These are phyloP conservation scores for Apostichopus japonicus DNA, from an alignment of 35 echinoderm and acorn worm species.

Conservation along the genomic window DNA sequence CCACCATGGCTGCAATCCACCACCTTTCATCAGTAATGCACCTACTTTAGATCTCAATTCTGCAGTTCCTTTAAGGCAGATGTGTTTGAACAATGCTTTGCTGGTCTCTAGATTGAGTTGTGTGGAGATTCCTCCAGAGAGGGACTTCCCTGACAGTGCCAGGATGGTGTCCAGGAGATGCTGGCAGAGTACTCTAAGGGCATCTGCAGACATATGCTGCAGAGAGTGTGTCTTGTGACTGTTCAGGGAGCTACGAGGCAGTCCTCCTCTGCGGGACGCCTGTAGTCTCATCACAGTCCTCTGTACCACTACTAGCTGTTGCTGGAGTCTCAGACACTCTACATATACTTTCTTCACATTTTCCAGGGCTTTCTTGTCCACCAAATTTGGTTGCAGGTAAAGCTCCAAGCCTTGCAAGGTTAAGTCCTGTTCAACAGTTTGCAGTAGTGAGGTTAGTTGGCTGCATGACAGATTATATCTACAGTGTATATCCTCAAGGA, in stretches of 20 bases:
- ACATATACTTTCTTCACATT: constrained; percentile 25
- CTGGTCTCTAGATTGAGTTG: constrained; percentile 74
- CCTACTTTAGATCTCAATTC: constrained; percentile 70
- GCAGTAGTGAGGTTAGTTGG: constrained; percentile 72
- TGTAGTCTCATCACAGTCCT: constrained; percentile 73
- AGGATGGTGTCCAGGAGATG: constrained; percentile 84
- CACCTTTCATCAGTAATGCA: constrained; percentile 77
- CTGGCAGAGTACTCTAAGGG: constrained; percentile 79
- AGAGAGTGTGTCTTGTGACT: constrained; percentile 50
- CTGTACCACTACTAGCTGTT: constrained; percentile 77
- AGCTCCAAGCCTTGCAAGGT: neutral
- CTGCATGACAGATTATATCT: constrained; percentile 88
- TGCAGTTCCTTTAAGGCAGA: constrained; percentile 89
- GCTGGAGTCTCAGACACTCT: constrained; percentile 80
- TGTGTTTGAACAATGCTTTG: constrained; percentile 90
- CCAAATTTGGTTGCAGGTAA: neutral
- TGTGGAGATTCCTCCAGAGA: constrained; percentile 59
- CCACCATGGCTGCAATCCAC: constrained; percentile 89
- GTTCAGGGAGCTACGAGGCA: constrained; percentile 2
- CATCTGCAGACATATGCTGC: constrained; percentile 82
- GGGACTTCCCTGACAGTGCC: constrained; percentile 31
- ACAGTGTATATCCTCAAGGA: constrained; percentile 93
- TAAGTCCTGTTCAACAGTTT: constrained; percentile 29
- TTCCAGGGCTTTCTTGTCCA: neutral
- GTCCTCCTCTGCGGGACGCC: constrained; percentile 8